Evolutionary conservation across 2,113 vertebrate species (phyloP).

Genomic region (Rhineura floridana): DNA sequence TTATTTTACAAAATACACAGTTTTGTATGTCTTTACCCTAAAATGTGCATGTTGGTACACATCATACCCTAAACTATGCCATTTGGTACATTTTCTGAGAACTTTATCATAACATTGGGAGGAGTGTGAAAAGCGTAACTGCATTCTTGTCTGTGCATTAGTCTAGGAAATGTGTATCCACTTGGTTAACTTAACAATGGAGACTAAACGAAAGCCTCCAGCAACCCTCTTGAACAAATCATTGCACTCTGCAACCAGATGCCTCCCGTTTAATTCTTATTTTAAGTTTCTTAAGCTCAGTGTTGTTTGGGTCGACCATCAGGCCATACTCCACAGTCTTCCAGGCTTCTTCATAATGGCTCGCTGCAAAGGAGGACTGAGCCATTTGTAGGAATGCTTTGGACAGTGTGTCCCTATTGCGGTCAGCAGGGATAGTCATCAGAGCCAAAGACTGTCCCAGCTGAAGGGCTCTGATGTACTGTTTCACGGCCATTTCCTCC

Average conservation of each 20-base stretch:
- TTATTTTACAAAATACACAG: no score
- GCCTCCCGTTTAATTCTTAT: constrained; percentile 80
- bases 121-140: no score
- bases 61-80: no score
- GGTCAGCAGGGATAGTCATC: constrained; percentile 68
- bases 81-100: no score
- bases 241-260: constrained; percentile 85
- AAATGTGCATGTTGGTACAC: no score
- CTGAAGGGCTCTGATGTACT: constrained; percentile 83
- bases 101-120: no score
- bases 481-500: constrained; percentile 76
- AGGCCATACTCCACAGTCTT: constrained; percentile 81
- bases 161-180: no score
- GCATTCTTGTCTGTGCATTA: no score
- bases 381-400: constrained; percentile 77
- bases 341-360: constrained; percentile 80
- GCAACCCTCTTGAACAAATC: constrained; percentile 10
- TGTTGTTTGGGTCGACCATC: constrained; percentile 73
- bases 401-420: constrained; percentile 71
- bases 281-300: constrained; percentile 84
- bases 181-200: no score
- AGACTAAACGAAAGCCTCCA: neutral
- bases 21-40: no score
- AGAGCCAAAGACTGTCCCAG: constrained; percentile 75
- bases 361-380: constrained; percentile 74